Evolutionary conservation across 2,888 invertebrate species (phyloP), one percentile per base, ranked within the genome.

Genomic region (Itoplectis maculator): DNA sequence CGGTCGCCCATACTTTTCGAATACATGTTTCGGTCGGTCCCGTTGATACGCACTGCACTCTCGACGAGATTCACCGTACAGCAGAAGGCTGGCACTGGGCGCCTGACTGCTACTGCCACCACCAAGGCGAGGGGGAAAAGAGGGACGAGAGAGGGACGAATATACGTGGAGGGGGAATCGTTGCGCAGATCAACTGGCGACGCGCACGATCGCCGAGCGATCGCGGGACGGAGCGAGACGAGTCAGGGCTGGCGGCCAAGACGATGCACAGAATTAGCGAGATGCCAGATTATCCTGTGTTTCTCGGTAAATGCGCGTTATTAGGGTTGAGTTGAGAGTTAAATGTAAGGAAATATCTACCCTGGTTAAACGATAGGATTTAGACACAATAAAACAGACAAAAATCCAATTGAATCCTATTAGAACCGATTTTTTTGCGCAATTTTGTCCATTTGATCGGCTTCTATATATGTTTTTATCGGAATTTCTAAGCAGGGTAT

Each of bases 1-100:
- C 90, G 90, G 68, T 86, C 85, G 47, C 88, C 89, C 35, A 92
- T 89, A 66, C 84, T 88, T 82, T 90, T 91, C 40, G 90, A 85
- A 86, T 90, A 90, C 92, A 92, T 92, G 59, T 74, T 85, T 81
- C 51, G n/a, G 47, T 66, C 47, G 20, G 45, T n/a, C 65, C 68
- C 29, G 3, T 42, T 37, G 37, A 61, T 59, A 35, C 40, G 23
- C 54, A 40, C 66, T 54, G n/a, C n/a, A n/a, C 63, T 42, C 59
- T n/a, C 61, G 11, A 72, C 80, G 85, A 86, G 78, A 85, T 85
- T 87, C 81, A 72, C 84, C 83, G 86, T 86, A 86, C 87, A 91
- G 89, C 89, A 89, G 89, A 88, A 88, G 87, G 84, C 85, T 84
- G 83, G 80, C 82, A 84, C 84, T 84, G 83, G 81, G 79, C 83